phyloP scores from a whole-genome alignment of 2,888 invertebrate species.

The Epistrophella euchroma region DNA sequence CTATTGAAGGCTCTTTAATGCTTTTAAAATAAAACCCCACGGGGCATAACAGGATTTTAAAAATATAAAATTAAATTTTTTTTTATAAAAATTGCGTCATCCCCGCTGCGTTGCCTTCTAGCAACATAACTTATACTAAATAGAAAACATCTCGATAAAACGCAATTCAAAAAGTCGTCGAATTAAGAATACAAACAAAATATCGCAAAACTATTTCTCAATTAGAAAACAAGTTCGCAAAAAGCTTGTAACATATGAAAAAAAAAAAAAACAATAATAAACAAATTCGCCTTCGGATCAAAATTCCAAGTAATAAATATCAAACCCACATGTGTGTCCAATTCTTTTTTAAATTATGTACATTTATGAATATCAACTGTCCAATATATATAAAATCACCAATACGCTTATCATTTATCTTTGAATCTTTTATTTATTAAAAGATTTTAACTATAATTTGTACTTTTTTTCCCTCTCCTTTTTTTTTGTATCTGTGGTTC shows the following conservation, averaged over 20 bases:
- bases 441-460: slow-evolving; percentile 51
- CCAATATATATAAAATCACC: neutral
- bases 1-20: too few species aligned
- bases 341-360: slow-evolving; percentile 12
- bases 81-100: too few species aligned
- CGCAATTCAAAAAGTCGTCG: neutral
- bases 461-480: neutral
- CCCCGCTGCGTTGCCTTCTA: too few species aligned
- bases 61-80: too few species aligned
- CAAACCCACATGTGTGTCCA: slow-evolving; percentile 51
- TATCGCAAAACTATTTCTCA: neutral
- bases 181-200: neutral
- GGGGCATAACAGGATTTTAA: too few species aligned
- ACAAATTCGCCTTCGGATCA: slow-evolving; percentile 52
- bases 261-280: slow-evolving; percentile 15
- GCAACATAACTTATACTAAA: too few species aligned
- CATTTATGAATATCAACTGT: slow-evolving; percentile 12
- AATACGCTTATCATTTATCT: slow-evolving; percentile 39
- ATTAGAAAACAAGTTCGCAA: slow-evolving; percentile 10
- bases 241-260: slow-evolving; percentile 3
- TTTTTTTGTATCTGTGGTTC: neutral
- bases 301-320: slow-evolving; percentile 56
- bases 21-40: too few species aligned
- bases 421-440: slow-evolving; percentile 45
- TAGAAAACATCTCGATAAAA: too few species aligned